phyloP scores from a whole-genome alignment of 2,113 vertebrate species.

The Columba livia region DNA sequence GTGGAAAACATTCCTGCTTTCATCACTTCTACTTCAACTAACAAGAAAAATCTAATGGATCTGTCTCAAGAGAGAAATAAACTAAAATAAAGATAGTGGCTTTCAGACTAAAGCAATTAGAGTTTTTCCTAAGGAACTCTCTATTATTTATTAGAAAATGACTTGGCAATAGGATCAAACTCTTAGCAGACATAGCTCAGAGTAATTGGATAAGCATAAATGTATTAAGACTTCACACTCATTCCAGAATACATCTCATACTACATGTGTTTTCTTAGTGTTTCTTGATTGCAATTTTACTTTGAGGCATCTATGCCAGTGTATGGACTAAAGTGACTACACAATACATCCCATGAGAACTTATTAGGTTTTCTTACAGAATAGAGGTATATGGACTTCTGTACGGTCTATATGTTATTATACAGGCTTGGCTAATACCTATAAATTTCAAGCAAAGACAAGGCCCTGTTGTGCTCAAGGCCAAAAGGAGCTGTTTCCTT shows the following conservation, averaged over 20 bases:
- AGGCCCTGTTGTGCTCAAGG: not conserved
- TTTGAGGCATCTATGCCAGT: not conserved
- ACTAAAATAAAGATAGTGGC: not conserved
- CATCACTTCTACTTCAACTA: not conserved
- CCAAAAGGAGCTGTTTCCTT: not conserved
- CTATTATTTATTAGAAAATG: not conserved
- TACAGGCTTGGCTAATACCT: not conserved
- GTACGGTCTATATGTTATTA: not conserved
- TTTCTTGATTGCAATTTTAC: not conserved
- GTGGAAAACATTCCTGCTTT: not conserved
- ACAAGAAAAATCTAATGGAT: not conserved
- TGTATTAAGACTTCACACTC: not conserved
- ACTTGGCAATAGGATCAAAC: not conserved
- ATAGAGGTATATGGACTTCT: not conserved
- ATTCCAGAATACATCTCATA: not conserved
- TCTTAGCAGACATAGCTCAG: not conserved
- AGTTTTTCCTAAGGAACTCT: not conserved
- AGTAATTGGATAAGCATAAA: not conserved
- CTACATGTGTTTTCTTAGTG: not conserved
- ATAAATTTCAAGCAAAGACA: not conserved
- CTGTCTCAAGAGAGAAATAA: not conserved
- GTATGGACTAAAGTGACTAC: not conserved
- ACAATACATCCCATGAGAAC: not conserved
- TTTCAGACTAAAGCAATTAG: not conserved
- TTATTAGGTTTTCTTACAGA: not conserved